Base-by-base conservation (phyloP, 2,888 invertebrate genomes). In the Halocaridina rubra region DNA sequence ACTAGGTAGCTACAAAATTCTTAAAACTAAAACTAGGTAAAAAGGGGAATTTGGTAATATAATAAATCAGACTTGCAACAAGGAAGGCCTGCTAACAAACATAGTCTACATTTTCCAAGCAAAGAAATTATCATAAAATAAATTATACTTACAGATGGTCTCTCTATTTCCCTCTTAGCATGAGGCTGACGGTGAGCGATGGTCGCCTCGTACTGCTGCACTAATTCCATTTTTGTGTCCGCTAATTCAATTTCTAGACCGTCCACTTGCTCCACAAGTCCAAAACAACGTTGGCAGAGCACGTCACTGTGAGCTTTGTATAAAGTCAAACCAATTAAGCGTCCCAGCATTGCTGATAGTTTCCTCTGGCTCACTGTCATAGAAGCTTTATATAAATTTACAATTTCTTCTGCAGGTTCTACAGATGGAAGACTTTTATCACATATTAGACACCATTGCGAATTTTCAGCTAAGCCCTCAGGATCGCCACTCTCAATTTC, bases 201-300 rank as follows among this genome's bases (percentile, higher is more conserved):
- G 7, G 85, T 85, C 5, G 61, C 59, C 46, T 85, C 76, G 27
- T 77, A 85, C 13, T 72, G 78, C 22, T 81, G 78, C n/a, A 85
- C 22, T 19, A 85, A 53, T n/a, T 77, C 85, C 69, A 81, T 81
- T 71, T 85, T 85, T 24, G 81, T 85, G 24, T 85, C 85, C 24
- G 85, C 85, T 24, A 85, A 39, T 29, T 85, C 80, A 13, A 85
- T 81, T 59, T 85, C 85, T 19, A 85, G 61, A 8, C 77, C 85
- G 71, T 85, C 85, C 19, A 81, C 77, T 30, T 81, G 81, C 19
- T 85, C 85, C 46, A 85, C 81, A 27, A 85, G 53, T 1, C 16
- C 39, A 61, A 61, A 85, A 27, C 85, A 85, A 4, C 80, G 71
- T 5, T 72, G 71, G 30, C 85, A 85, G 5, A 85, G 24, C 22